Evolutionary conservation across 2,113 vertebrate species (phyloP), one percentile per base, ranked within the genome.

Genomic region (Holacanthus passer): DNA sequence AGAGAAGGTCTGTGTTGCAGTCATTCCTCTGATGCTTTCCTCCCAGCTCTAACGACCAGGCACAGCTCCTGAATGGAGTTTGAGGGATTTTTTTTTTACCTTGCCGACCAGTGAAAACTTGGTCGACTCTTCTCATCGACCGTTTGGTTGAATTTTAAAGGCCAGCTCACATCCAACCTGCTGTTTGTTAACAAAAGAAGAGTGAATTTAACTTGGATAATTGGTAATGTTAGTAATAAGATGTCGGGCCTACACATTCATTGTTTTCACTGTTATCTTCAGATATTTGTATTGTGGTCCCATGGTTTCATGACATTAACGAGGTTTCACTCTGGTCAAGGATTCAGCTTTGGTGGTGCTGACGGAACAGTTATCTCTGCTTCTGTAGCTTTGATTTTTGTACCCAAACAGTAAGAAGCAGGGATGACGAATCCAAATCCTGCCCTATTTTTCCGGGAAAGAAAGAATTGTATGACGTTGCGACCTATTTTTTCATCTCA

Each of bases 401-500:
- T 68, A 16, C 16, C 39, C 24, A 66, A 73, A 65, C 47, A 27
- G 14, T 48, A 3, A 7, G 0, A 5, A 19, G 22, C n/a, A 60
- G 43, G 2, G n/a, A 66, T 52, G 67, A 77, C 0, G 0, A 76
- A 48, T 48, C 45, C 17, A 68, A 45, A 79, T 48, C 22, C 43
- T 50, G 29, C 1, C 56, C 55, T 17, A 17, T 29, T 63, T 77
- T 73, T 48, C 47, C 29, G 9, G 63, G 53, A 66, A 59, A 60
- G 48, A 66, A 70, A 55, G 59, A 47, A 45, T 19, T 27, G 24
- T 32, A 65, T 69, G 79, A 66, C 16, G 24, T 39, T 63, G 66
- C 41, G 9, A 48, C 55, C 79, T 64, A 69, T 47, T 75, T 83
- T 82, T 68, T 58, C 14, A 58, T 29, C 52, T 53, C n/a, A 16